Base-by-base conservation (phyloP, 1,140 invertebrate genomes). In the Callitettix versicolor region DNA sequence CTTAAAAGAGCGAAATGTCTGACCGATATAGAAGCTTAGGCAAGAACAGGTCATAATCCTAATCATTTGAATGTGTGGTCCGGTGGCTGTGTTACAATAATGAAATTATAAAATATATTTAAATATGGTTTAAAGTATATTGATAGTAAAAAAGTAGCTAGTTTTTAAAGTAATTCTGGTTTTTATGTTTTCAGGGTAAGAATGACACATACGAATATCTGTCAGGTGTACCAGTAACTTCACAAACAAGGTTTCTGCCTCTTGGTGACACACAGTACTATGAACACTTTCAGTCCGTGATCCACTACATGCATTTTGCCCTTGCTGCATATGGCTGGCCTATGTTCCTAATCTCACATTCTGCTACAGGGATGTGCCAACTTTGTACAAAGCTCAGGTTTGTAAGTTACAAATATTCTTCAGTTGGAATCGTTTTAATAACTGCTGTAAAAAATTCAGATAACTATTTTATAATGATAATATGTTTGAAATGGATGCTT, bases 181-280 rank as follows among this genome's bases (percentile, higher is more conserved):
- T n/a, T n/a, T n/a, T n/a, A 58, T 64, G 61, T 53, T 75, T 73
- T 40, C 67, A 87, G 79, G 73, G 78, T 26, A 84, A 84, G 59
- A 89, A 91, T 67, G 88, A 89, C 60, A 88, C 86, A n/a, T 91
- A 91, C 64, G 85, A 92, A 68, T 94, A 91, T 70, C 74, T 95
- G 24, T 92, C 88, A 9, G 91, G 91, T 12, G 87, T 91, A 9
- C 78, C 89, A 7, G 81, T 95, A 9, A 92, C 88, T 14, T 82
- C 88, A 11, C 75, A 77, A 24, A 93, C 90, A 7, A 80, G 83
- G 67, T 94, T 94, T 71, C 75, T 95, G 46, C 82, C 88, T 56
- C 73, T 94, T 53, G 86, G 85, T 61, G 84, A 91, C 68, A 80
- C 83, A 38, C 72, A 75, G 26, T 79, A 81, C 54, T 79, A 88